Percentiles rank a stretch among this genome's conserved stretches.
These are phyloP conservation scores for Pseudomyrmex flavicornis DNA, from an alignment of 1,140 invertebrate genomes.

Conservation along the genomic window DNA sequence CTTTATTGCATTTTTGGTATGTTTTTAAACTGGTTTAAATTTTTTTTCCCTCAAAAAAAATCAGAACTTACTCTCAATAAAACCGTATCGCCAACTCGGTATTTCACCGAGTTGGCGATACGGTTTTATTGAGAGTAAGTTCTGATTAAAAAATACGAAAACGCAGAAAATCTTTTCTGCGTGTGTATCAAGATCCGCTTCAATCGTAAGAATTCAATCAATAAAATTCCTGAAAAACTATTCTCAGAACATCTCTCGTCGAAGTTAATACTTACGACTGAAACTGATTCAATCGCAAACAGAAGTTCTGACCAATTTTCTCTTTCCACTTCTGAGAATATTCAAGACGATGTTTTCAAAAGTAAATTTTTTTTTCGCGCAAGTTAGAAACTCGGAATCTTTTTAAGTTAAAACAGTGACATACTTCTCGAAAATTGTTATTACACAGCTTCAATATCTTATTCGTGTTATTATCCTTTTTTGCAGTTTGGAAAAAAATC, in stretches of 20 bases:
- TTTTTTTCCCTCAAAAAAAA: too few species aligned
- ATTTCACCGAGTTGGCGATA: too few species aligned
- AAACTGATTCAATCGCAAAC: constrained; percentile 46
- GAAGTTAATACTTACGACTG: constrained; percentile 46
- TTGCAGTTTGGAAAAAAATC: background rate
- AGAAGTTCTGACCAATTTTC: constrained; percentile 51
- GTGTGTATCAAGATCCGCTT: constrained; percentile 29
- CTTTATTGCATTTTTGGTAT: background rate
- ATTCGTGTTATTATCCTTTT: background rate
- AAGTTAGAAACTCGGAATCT: constrained; percentile 24
- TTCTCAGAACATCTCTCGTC: constrained; percentile 9
- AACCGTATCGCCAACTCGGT: too few species aligned
- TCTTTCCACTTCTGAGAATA: constrained; percentile 27
- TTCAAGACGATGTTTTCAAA: constrained; percentile 4
- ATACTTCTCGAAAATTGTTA: background rate
- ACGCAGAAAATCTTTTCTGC: background rate
- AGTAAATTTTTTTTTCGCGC: background rate
- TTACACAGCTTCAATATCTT: background rate
- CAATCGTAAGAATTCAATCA: constrained; percentile 23
- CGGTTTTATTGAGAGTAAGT: background rate
- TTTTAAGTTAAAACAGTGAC: constrained; percentile 16
- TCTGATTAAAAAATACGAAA: background rate
- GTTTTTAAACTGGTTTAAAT: background rate
- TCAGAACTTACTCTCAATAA: too few species aligned
- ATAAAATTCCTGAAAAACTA: constrained; percentile 13